These are phyloP conservation scores for Halcyon smyrnensis DNA, from an alignment of 2,797 vertebrate genomes.

Conservation along the genomic window DNA sequence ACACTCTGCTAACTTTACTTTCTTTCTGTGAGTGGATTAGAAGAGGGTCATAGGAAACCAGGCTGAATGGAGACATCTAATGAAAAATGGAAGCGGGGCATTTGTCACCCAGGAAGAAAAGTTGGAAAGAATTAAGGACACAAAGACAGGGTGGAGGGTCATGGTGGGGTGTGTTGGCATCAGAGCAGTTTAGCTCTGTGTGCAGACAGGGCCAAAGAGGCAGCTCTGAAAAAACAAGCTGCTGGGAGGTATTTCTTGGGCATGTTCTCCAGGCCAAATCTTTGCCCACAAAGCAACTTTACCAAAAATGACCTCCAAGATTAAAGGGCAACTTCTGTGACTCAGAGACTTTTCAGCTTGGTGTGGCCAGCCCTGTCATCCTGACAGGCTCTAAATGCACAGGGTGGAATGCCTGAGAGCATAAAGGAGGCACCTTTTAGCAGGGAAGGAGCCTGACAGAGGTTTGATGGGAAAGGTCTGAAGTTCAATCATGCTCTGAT, in stretches of 20 bases:
- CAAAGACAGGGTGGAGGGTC: neutral
- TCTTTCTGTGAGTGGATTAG: neutral
- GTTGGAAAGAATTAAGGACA: neutral
- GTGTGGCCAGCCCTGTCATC: neutral
- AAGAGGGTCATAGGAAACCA: conserved; percentile 6
- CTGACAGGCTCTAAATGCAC: neutral
- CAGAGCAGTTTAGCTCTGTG: neutral
- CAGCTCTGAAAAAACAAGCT: neutral
- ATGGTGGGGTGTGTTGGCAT: neutral
- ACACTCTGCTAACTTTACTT: conserved; percentile 15
- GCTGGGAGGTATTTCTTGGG: neutral
- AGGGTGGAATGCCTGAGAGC: neutral
- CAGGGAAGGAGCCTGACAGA: neutral
- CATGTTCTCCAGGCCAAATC: neutral
- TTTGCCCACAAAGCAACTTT: neutral
- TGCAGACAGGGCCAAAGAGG: rapidly evolving
- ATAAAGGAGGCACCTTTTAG: neutral
- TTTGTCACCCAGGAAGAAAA: conserved; percentile 9
- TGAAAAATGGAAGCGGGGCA: conserved; percentile 15
- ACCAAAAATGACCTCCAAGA: neutral
- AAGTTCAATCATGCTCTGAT: conserved; percentile 27
- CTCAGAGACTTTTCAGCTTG: neutral
- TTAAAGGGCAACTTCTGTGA: neutral
- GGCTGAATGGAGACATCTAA: neutral
- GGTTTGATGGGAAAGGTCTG: conserved; percentile 44